Conservation (phyloP, 1,140 invertebrate species). For the Panagrolaimus sp. region DNA sequence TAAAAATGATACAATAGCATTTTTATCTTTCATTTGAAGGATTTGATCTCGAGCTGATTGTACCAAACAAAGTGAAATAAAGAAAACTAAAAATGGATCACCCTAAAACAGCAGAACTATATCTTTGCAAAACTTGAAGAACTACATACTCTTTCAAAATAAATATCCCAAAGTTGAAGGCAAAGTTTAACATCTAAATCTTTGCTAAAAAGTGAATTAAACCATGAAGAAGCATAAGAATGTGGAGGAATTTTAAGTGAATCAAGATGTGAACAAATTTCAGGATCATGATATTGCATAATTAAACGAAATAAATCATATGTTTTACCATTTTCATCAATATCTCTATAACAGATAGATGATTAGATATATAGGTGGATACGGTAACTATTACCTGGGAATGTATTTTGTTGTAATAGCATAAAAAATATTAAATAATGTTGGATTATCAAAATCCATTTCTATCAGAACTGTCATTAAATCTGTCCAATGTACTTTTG, state of each 20-base stretch:
- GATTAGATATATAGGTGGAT: constrained; percentile 14
- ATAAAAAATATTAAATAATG: constrained; percentile 89
- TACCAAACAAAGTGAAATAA: constrained; percentile 85
- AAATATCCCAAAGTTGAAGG: constrained; percentile 90
- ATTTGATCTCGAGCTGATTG: constrained; percentile 74
- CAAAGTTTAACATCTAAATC: constrained; percentile 78
- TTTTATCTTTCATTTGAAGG: constrained; percentile 29
- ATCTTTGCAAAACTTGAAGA: background rate
- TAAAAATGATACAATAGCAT: constrained; percentile 35
- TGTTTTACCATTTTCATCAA: constrained; percentile 61
- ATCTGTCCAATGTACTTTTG: constrained; percentile 84
- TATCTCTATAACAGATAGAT: constrained; percentile 61
- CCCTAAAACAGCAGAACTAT: constrained; percentile 59
- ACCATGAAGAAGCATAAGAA: constrained; percentile 80
- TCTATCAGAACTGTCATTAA: constrained; percentile 79
- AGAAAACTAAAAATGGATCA: constrained; percentile 93
- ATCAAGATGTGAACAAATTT: constrained; percentile 89
- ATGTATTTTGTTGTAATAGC: constrained; percentile 82
- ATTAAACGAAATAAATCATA: constrained; percentile 75
- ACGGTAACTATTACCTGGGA: constrained; percentile 64
- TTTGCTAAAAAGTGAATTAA: constrained; percentile 80
- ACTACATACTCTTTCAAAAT: constrained; percentile 73
- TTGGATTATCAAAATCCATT: constrained; percentile 74
- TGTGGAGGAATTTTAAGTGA: constrained; percentile 88
- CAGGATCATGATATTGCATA: constrained; percentile 91